Base-by-base conservation (phyloP, 2,113 vertebrate species). In the Malurus melanocephalus region DNA sequence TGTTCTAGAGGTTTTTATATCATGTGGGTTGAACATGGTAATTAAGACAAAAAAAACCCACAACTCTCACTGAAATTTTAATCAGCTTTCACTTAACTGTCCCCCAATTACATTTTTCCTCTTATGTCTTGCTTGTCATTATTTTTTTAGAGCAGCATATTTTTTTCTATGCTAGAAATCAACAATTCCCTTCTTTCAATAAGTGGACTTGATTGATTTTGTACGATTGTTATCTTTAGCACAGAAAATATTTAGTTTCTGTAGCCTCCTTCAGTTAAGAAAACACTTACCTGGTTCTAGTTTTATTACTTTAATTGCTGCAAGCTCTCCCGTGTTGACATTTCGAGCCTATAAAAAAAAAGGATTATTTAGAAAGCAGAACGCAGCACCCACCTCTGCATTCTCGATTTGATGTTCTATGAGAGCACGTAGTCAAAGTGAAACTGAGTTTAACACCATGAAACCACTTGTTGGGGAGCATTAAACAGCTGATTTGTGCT, bases 261-360 rank as follows among this genome's bases (percentile, higher is more conserved):
- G 2, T 20, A 22, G 18, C 57, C 57, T 56, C 32, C 33, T 75
- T 74, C 83, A 89, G 28, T 51, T 55, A 30, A 77, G 71, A 95
- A 90, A 86, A 42, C 59, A 87, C 98, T 98, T 97, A 99, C 99
- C 99, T 96, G 99, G 99, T 97, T 99, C 99, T 97, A 99, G 97
- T 95, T 99, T 99, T 97, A 99, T 99, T 96, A 99, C 99, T 98
- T 99, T 99, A 97, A 99, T 99, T 87, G 99, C 99, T 89, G 99
- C 98, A 97, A 99, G 97, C 96, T 99, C 99, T 89, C 98, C 97
- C 40, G 97, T 98, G 96, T 97, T 98, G 95, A 98, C 99, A 97
- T 99, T 99, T 87, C 99, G 98, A 94, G 99, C 99, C 99, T 99
- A 93, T 51, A 71, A 94, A 80, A 88, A 89, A n/a, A 52, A 13